phyloP scores from a whole-genome alignment of 2,113 vertebrate genomes.

The human region GRCh38 chr7:138893001-138893500 shows the following conservation, averaged over 20 bases:
- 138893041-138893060: neutral
- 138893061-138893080: neutral
- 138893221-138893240: neutral
- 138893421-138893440: conserved; percentile 2
- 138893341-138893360: neutral
- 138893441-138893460: neutral
- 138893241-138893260: neutral
- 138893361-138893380: neutral
- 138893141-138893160: neutral
- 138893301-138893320: neutral
- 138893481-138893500: neutral
- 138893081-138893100: neutral
- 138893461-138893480: neutral
- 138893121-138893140: neutral
- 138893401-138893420: neutral
- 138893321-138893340: neutral
- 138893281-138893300: neutral
- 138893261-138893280: neutral
- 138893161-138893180: neutral
- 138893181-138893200: neutral
- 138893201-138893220: conserved; percentile 3
- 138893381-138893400: neutral
- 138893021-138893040: neutral
- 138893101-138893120: neutral
- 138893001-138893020: neutral